Evolutionary conservation across 2,888 invertebrate species (phyloP).

Genomic region (Andrena bicolor): DNA sequence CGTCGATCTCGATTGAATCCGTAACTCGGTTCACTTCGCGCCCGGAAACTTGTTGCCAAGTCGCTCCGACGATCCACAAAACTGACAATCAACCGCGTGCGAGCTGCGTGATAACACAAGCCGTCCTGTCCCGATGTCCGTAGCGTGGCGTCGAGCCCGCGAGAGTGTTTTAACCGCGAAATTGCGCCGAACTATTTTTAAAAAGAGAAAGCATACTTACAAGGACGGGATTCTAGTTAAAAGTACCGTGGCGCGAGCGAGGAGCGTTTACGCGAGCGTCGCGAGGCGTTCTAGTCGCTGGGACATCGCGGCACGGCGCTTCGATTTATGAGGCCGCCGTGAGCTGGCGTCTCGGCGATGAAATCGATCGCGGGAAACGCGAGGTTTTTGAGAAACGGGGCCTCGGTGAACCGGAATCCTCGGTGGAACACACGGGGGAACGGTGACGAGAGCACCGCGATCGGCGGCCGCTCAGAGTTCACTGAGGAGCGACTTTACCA

Average conservation of each 20-base stretch:
- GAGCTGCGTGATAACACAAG: not conserved
- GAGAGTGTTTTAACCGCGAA: constrained; percentile 20
- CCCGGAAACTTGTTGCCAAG: not conserved
- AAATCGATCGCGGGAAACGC: constrained; percentile 22
- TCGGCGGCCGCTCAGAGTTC: constrained; percentile 76
- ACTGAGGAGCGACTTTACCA: constrained; percentile 79
- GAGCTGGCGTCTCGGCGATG: not conserved
- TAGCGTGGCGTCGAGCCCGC: not conserved
- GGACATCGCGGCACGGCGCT: not conserved
- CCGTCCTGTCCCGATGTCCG: not conserved
- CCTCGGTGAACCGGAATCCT: constrained; percentile 26
- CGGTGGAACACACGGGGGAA: constrained; percentile 7
- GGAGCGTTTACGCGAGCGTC: constrained; percentile 18
- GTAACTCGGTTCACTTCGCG: not conserved
- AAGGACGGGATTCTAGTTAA: constrained; percentile 56
- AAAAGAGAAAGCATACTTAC: constrained; percentile 66
- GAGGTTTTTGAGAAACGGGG: constrained; percentile 42
- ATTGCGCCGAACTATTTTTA: constrained; percentile 45
- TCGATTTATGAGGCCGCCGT: not conserved
- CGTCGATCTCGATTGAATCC: not conserved
- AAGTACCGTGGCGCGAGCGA: constrained; percentile 23
- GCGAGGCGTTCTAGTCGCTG: constrained; percentile 1
- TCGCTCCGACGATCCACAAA: not conserved
- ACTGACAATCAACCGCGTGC: not conserved
- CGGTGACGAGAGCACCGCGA: constrained; percentile 68